These are phyloP conservation scores for Gephyroberyx darwinii DNA, from an alignment of 2,797 vertebrate species.

Conservation along the genomic window DNA sequence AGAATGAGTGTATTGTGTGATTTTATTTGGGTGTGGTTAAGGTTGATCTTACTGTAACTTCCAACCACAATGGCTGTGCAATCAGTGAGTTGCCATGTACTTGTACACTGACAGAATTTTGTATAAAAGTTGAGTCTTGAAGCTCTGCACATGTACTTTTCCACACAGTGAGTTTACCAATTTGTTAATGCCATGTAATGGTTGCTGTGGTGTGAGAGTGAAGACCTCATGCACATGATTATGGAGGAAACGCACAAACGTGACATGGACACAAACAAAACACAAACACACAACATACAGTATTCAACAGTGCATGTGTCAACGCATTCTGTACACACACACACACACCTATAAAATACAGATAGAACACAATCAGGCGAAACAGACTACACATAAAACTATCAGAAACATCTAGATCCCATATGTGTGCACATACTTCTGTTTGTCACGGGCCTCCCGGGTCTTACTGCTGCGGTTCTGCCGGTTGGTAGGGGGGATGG, in stretches of 20 bases:
- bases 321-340: conserved; percentile 52
- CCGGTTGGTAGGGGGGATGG: conserved; percentile 91
- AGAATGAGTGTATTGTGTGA: conserved; percentile 44
- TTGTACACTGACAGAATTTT: conserved; percentile 33
- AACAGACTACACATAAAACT: conserved; percentile 52
- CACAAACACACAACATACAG: conserved; percentile 53
- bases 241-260: conserved; percentile 69
- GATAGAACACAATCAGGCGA: conserved; percentile 32
- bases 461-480: conserved; percentile 94
- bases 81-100: conserved; percentile 40
- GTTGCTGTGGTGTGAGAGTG: conserved; percentile 68
- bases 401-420: conserved; percentile 72
- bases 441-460: conserved; percentile 95
- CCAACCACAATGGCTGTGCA: conserved; percentile 37
- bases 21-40: conserved; percentile 28
- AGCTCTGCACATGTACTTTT: conserved; percentile 32
- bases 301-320: conserved; percentile 50
- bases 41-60: conserved; percentile 29
- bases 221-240: conserved; percentile 77
- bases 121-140: conserved; percentile 18
- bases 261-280: conserved; percentile 62
- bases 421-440: conserved; percentile 86
- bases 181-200: conserved; percentile 64
- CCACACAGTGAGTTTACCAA: conserved; percentile 33
- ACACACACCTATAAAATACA: conserved; percentile 42